Percentiles rank a stretch among this genome's conserved stretches.
Evolutionary conservation across 2,888 invertebrate species (phyloP).

Genomic region (Papilio protenor): DNA sequence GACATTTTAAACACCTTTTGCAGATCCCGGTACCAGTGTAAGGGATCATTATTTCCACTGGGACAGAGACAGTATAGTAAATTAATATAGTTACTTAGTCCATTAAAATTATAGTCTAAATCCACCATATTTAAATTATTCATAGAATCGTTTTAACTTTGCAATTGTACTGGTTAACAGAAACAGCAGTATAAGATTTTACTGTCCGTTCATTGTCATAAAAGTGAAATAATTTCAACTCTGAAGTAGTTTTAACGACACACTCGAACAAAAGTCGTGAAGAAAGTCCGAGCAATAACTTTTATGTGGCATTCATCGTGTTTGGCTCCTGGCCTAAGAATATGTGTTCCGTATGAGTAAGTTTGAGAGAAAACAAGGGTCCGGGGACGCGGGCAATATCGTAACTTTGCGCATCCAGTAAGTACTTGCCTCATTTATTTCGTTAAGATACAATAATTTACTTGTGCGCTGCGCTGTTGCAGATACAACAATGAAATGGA

Average conservation of each 20-base stretch:
- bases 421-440: slow-evolving; percentile 62
- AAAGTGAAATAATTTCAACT: slow-evolving; percentile 33
- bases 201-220: slow-evolving; percentile 34
- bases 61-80: not conserved
- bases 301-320: slow-evolving; percentile 33
- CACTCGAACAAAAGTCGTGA: slow-evolving; percentile 32
- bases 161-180: not conserved
- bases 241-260: slow-evolving; percentile 26
- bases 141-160: not conserved
- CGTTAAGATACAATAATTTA: slow-evolving; percentile 69
- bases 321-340: slow-evolving; percentile 56
- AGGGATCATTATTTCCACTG: not conserved
- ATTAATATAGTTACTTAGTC: not conserved
- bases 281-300: slow-evolving; percentile 37
- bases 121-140: not conserved
- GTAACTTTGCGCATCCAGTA: slow-evolving; percentile 50
- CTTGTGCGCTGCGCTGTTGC: slow-evolving; percentile 24
- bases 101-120: not conserved
- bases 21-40: no score
- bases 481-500: slow-evolving; percentile 45
- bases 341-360: slow-evolving; percentile 55
- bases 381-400: slow-evolving; percentile 53
- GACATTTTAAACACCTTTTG: no score
- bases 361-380: slow-evolving; percentile 52
- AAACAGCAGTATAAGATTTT: slow-evolving; percentile 21